A percentile compares a stretch with the other conserved stretches of the same genome.
phyloP scores from a whole-genome alignment of 2,797 vertebrate genomes.

The Dryobates pubescens region DNA sequence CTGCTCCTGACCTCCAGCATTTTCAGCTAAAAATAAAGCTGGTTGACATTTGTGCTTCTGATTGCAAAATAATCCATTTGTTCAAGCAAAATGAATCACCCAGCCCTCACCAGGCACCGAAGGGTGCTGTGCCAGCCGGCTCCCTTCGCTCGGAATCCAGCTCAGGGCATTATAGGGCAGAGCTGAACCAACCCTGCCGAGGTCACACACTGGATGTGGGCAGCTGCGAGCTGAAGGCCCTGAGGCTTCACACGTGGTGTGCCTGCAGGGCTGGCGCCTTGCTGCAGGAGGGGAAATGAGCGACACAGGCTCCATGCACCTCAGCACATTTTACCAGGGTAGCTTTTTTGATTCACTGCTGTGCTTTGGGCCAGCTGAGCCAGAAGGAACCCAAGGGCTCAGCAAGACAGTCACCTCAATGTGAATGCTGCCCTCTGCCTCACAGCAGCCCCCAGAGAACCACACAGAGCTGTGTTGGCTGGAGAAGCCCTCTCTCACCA shows the following conservation, averaged over 20 bases:
- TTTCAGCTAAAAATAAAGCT: constrained; percentile 73
- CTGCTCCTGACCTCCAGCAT: constrained; percentile 71
- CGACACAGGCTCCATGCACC: neutral
- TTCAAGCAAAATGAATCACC: constrained; percentile 69
- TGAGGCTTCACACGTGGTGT: neutral
- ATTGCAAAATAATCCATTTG: constrained; percentile 73
- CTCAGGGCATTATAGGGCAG: constrained; percentile 45
- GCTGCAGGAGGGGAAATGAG: neutral
- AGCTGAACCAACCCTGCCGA: constrained; percentile 46
- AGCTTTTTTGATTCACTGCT: neutral
- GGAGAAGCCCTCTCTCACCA: too few relatives aligned
- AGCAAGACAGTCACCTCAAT: neutral
- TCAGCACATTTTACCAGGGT: neutral
- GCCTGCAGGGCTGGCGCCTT: neutral
- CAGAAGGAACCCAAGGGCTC: neutral
- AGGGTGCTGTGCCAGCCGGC: constrained; percentile 61
- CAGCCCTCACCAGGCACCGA: constrained; percentile 55
- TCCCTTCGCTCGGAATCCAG: constrained; percentile 60
- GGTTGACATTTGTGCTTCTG: constrained; percentile 71
- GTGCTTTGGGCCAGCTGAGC: neutral
- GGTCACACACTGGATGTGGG: constrained; percentile 23
- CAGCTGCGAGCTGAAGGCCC: constrained; percentile 6
- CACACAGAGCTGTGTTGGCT: too few relatives aligned
- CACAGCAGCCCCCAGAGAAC: neutral
- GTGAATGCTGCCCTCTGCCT: neutral